Conservation (phyloP, 2,888 invertebrate genomes). For the Zhuqinia jingwanae region DNA sequence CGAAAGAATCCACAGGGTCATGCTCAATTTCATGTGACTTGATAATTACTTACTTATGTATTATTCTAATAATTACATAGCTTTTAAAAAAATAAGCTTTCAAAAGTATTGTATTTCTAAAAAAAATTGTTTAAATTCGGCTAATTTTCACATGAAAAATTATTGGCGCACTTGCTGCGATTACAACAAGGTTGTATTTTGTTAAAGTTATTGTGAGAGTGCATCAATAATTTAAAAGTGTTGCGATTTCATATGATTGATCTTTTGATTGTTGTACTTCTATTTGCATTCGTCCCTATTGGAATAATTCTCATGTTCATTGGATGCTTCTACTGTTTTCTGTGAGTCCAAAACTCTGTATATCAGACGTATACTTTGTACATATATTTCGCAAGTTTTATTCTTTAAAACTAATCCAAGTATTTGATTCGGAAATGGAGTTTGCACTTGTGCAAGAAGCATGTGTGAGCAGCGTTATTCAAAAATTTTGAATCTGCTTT, state of each 20-base stretch:
- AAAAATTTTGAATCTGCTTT: not conserved
- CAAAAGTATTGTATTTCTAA: too few relatives aligned
- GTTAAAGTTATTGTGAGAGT: not conserved
- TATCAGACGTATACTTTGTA: too few relatives aligned
- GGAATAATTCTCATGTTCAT: conserved; percentile 69
- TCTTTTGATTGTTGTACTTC: conserved; percentile 66
- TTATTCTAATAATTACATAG: not conserved
- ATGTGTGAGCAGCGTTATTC: not conserved
- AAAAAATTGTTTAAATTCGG: too few relatives aligned
- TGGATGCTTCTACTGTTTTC: conserved; percentile 69
- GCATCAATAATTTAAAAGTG: too few relatives aligned
- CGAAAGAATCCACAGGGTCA: conserved; percentile 41
- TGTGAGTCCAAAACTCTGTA: conserved; percentile 52
- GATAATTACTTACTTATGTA: conserved; percentile 26
- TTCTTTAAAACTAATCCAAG: too few relatives aligned
- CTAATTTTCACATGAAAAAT: too few relatives aligned
- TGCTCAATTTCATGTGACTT: conserved; percentile 60
- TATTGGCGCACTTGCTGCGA: too few relatives aligned
- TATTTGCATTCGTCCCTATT: conserved; percentile 67
- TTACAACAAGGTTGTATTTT: too few relatives aligned
- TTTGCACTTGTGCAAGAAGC: too few relatives aligned
- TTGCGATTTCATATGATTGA: conserved; percentile 61
- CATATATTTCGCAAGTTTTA: too few relatives aligned
- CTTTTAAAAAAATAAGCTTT: too few relatives aligned
- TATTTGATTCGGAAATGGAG: too few relatives aligned